These are phyloP conservation scores for Corydoras maculifer DNA, from an alignment of 2,113 vertebrate species.

Conservation along the genomic window DNA sequence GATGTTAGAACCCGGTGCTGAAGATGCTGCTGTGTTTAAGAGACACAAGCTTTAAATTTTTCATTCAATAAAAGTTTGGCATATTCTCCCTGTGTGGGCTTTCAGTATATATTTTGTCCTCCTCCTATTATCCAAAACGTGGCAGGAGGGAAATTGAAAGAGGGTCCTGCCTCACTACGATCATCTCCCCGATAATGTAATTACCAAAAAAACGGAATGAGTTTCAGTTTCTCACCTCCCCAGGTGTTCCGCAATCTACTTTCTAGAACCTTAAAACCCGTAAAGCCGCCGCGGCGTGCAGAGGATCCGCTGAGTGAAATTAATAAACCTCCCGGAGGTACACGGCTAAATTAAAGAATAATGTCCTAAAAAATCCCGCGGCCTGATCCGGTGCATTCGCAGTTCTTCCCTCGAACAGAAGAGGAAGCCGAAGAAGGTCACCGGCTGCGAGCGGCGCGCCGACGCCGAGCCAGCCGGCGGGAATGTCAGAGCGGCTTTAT, in stretches of 20 bases:
- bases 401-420: not conserved
- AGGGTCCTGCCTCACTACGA: too few relatives aligned
- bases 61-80: too few relatives aligned
- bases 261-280: not conserved
- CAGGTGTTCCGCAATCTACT: not conserved
- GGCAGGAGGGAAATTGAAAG: too few relatives aligned
- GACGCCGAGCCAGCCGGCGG: not conserved
- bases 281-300: not conserved
- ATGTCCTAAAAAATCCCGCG: not conserved
- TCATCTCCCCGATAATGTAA: too few relatives aligned
- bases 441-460: not conserved
- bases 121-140: too few relatives aligned
- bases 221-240: not conserved
- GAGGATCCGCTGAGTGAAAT: not conserved
- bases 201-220: too few relatives aligned
- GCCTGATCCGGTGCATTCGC: not conserved
- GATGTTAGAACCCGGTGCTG: too few relatives aligned
- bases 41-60: too few relatives aligned
- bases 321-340: not conserved
- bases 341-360: not conserved
- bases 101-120: too few relatives aligned
- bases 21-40: too few relatives aligned
- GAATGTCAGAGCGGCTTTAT: not conserved
- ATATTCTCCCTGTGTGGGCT: too few relatives aligned
- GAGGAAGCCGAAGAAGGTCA: not conserved